Evolutionary conservation across 1,140 invertebrate species (phyloP).

Genomic region (Zaprionus capensis): DNA sequence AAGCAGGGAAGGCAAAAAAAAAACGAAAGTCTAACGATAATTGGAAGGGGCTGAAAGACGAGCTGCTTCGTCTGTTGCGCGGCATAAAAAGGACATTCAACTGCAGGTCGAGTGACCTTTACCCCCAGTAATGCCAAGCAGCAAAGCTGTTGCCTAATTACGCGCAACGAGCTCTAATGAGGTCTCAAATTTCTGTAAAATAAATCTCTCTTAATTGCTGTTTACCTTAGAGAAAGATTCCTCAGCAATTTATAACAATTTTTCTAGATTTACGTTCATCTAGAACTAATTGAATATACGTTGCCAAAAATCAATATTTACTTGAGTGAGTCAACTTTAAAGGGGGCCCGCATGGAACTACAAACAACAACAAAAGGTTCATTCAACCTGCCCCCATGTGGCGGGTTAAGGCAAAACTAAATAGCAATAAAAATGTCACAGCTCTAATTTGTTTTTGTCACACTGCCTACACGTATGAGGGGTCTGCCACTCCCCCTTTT

Average conservation of each 20-base stretch:
- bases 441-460: constrained; percentile 74
- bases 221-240: neutral
- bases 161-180: constrained; percentile 40
- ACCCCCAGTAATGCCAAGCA: neutral
- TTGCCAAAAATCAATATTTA: constrained; percentile 20
- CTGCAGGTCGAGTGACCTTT: constrained; percentile 58
- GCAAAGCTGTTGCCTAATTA: constrained; percentile 20
- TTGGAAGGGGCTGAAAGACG: constrained; percentile 25
- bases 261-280: neutral
- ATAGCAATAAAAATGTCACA: constrained; percentile 78
- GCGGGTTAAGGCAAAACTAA: constrained; percentile 38
- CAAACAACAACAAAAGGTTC: constrained; percentile 46
- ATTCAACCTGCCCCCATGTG: constrained; percentile 39
- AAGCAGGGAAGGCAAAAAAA: constrained; percentile 15
- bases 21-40: constrained; percentile 56
- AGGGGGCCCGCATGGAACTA: neutral
- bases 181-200: constrained; percentile 40
- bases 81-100: constrained; percentile 77
- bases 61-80: constrained; percentile 44
- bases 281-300: neutral
- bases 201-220: constrained; percentile 7
- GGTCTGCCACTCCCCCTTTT: neutral
- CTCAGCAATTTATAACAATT: neutral
- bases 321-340: constrained; percentile 5
- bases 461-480: constrained; percentile 8